phyloP scores from a whole-genome alignment of 1,140 invertebrate species.

The Habropoda laboriosa region DNA sequence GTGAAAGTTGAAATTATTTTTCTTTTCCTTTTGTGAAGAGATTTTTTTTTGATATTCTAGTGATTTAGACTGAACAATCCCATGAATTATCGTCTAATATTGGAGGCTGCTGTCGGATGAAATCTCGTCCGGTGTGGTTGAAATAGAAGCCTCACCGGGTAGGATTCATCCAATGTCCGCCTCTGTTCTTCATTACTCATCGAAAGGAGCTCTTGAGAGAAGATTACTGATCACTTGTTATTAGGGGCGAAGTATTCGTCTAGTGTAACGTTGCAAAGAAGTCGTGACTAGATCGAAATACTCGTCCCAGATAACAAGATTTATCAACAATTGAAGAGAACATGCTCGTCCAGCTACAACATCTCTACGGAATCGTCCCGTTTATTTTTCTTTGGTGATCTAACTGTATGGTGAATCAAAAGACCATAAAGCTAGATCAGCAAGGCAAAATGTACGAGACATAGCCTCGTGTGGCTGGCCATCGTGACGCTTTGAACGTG shows the following conservation, averaged over 20 bases:
- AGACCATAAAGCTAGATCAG: slow-evolving; percentile 86
- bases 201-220: neutral
- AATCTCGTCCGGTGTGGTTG: slow-evolving; percentile 68
- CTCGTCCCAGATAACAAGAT: slow-evolving; percentile 70
- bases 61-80: neutral
- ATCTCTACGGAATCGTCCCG: slow-evolving; percentile 35
- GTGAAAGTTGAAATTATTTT: neutral
- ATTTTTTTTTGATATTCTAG: neutral
- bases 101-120: slow-evolving; percentile 65
- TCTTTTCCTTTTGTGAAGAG: neutral
- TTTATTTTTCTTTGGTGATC: slow-evolving; percentile 84
- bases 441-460: slow-evolving; percentile 80
- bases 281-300: slow-evolving; percentile 83
- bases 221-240: slow-evolving; percentile 51
- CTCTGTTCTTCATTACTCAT: slow-evolving; percentile 25
- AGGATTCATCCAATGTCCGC: slow-evolving; percentile 74
- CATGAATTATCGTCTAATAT: neutral
- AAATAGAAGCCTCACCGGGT: slow-evolving; percentile 74
- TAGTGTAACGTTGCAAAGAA: slow-evolving; percentile 70
- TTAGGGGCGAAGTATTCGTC: slow-evolving; percentile 73
- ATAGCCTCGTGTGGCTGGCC: slow-evolving; percentile 52
- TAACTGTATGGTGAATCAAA: slow-evolving; percentile 83
- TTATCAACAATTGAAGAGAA: neutral
- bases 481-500: neutral
- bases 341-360: neutral